These are phyloP conservation scores for Cabera pusaria DNA, from an alignment of 2,888 invertebrate genomes.

Conservation along the genomic window DNA sequence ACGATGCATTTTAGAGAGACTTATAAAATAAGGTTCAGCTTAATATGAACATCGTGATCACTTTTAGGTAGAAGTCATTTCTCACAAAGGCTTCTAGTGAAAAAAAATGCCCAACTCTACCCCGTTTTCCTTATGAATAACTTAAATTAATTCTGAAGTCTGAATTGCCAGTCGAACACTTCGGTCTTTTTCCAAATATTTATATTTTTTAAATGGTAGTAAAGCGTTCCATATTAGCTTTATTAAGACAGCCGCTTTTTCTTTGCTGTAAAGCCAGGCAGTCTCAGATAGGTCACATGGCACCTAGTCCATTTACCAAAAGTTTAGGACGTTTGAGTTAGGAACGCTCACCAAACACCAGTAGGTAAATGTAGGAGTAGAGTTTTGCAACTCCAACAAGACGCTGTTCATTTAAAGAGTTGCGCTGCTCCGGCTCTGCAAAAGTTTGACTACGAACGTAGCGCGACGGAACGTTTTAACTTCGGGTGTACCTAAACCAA, in stretches of 20 bases:
- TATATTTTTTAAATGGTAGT: too few relatives aligned
- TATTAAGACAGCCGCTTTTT: too few relatives aligned
- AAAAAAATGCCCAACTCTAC: too few relatives aligned
- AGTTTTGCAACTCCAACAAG: slow-evolving; percentile 50
- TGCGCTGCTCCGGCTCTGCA: slow-evolving; percentile 43
- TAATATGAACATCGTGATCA: too few relatives aligned
- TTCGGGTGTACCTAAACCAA: slow-evolving; percentile 40
- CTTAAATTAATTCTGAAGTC: slow-evolving; percentile 5
- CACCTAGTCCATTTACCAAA: slow-evolving; percentile 14
- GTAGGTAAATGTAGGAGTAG: slow-evolving; percentile 50
- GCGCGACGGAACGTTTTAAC: slow-evolving; percentile 47
- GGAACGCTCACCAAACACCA: slow-evolving; percentile 30
- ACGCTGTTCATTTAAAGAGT: slow-evolving; percentile 61
- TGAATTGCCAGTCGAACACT: slow-evolving; percentile 3
- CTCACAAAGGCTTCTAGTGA: too few relatives aligned
- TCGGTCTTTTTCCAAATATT: too few relatives aligned
- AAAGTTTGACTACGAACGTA: slow-evolving; percentile 48
- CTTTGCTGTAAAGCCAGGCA: background rate
- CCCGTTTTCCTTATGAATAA: slow-evolving; percentile 8
- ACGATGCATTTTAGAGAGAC: too few relatives aligned
- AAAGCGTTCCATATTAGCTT: too few relatives aligned
- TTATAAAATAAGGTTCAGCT: too few relatives aligned
- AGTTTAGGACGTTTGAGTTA: slow-evolving; percentile 32
- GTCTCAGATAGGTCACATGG: slow-evolving; percentile 10
- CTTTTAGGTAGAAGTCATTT: too few relatives aligned